These are phyloP conservation scores for Labeo calbasu DNA, from an alignment of 2,797 vertebrate species.

Conservation along the genomic window DNA sequence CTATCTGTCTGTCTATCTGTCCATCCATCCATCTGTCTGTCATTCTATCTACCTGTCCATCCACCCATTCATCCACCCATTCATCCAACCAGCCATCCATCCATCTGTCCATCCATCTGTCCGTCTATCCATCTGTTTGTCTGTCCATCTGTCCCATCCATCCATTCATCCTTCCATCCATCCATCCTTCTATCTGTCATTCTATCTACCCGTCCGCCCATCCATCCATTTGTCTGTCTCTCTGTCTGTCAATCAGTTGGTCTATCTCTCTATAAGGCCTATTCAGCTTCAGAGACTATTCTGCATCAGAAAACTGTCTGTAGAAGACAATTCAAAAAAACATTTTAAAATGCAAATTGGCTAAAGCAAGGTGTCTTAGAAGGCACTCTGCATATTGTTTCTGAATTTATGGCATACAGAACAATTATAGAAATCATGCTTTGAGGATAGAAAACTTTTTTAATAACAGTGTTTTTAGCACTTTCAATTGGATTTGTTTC, in stretches of 20 bases:
- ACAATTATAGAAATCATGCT: not conserved
- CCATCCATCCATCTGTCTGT: rapidly evolving
- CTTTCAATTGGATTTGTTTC: constrained; percentile 1
- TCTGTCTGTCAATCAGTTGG: not conserved
- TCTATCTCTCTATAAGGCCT: not conserved
- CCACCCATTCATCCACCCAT: rapidly evolving
- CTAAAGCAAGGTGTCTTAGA: not conserved
- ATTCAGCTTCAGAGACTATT: not conserved
- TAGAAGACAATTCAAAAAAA: not conserved
- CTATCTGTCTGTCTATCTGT: not conserved
- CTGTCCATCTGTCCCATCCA: rapidly evolving
- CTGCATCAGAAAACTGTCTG: not conserved
- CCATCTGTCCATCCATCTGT: rapidly evolving
- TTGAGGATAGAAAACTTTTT: not conserved
- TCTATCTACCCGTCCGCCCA: rapidly evolving
- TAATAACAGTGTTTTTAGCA: not conserved
- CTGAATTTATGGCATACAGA: not conserved
- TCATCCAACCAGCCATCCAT: rapidly evolving
- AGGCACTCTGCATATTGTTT: not conserved
- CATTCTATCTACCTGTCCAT: too few relatives aligned
- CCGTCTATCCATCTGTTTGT: rapidly evolving
- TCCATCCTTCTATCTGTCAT: not conserved
- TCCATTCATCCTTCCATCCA: not conserved
- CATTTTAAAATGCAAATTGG: not conserved
- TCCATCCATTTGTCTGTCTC: rapidly evolving